These are phyloP conservation scores for Aphelocoma californica DNA, from an alignment of 2,797 vertebrate genomes.

Conservation along the genomic window DNA sequence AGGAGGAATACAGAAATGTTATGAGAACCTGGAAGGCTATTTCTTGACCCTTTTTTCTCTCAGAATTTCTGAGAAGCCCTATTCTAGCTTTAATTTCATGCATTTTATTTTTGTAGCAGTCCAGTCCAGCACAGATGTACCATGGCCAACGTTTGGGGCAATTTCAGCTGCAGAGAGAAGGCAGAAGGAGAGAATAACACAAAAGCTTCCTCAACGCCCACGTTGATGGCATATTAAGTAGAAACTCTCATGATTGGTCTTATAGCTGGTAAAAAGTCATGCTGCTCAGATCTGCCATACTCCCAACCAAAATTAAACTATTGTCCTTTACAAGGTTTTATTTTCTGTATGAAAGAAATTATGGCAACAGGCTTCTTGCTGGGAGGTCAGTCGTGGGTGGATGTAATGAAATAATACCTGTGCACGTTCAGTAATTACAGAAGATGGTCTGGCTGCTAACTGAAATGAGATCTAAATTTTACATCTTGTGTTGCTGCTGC, in stretches of 20 bases:
- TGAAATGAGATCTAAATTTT: neutral
- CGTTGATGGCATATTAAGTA: rapidly evolving
- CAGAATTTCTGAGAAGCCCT: neutral
- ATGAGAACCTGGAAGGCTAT: neutral
- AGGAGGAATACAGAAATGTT: neutral
- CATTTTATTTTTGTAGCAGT: neutral
- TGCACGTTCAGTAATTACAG: neutral
- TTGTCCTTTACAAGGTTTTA: neutral
- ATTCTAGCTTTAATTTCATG: neutral
- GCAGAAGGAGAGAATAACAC: neutral
- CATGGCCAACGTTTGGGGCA: neutral
- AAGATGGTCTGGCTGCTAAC: neutral
- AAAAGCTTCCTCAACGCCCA: neutral
- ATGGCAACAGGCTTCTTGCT: neutral
- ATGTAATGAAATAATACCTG: neutral
- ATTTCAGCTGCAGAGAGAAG: neutral
- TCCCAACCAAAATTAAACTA: neutral
- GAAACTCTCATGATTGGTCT: neutral
- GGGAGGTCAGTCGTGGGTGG: neutral
- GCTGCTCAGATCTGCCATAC: neutral
- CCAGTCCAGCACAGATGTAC: neutral
- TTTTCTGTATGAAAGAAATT: neutral
- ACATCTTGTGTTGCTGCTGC: neutral
- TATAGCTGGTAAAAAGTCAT: neutral
- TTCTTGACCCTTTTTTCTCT: neutral